Percentiles rank a stretch among this genome's conserved stretches.
phyloP scores from a whole-genome alignment of 1,140 invertebrate genomes.

The Atta colombica region DNA sequence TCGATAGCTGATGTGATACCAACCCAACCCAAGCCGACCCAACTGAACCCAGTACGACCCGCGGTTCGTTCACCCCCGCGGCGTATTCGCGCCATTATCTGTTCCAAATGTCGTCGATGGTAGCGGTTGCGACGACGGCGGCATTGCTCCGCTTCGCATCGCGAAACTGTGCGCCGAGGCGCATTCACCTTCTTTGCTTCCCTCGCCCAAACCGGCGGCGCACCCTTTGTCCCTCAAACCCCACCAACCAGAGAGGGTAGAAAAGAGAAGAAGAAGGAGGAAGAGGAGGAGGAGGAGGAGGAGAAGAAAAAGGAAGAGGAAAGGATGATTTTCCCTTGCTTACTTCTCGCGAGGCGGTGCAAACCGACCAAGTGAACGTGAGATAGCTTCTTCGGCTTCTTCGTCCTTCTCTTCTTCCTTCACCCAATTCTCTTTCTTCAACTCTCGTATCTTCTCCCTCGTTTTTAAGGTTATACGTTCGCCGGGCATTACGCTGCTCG shows the following conservation, averaged over 20 bases:
- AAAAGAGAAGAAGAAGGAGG: not conserved
- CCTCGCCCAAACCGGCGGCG: slow-evolving; percentile 60
- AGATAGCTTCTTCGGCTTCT: slow-evolving; percentile 57
- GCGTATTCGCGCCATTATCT: slow-evolving; percentile 86
- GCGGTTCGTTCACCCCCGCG: slow-evolving; percentile 86
- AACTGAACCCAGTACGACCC: slow-evolving; percentile 78
- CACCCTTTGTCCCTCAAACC: slow-evolving; percentile 13
- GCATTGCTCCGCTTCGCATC: slow-evolving; percentile 83
- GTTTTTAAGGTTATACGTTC: slow-evolving; percentile 83
- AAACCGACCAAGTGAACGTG: slow-evolving; percentile 59
- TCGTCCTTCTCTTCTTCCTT: slow-evolving; percentile 37
- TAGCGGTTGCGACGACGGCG: slow-evolving; percentile 60
- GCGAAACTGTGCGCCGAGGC: slow-evolving; percentile 69
- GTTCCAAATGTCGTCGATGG: slow-evolving; percentile 84
- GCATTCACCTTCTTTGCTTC: slow-evolving; percentile 70
- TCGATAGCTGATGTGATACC: slow-evolving; percentile 85
- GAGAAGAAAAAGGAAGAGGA: not conserved
- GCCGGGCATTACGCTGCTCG: slow-evolving; percentile 76
- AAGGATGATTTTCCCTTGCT: slow-evolving; percentile 19
- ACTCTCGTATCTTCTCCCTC: slow-evolving; percentile 56
- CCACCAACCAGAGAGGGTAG: not conserved
- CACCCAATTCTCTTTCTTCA: slow-evolving; percentile 2
- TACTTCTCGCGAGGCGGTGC: slow-evolving; percentile 60
- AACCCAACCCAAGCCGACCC: slow-evolving; percentile 79
- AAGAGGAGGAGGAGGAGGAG: not conserved